Evolutionary conservation across 2,113 vertebrate genomes (phyloP), one percentile per base, ranked within the genome.

Genomic region (Electrona antarctica): DNA sequence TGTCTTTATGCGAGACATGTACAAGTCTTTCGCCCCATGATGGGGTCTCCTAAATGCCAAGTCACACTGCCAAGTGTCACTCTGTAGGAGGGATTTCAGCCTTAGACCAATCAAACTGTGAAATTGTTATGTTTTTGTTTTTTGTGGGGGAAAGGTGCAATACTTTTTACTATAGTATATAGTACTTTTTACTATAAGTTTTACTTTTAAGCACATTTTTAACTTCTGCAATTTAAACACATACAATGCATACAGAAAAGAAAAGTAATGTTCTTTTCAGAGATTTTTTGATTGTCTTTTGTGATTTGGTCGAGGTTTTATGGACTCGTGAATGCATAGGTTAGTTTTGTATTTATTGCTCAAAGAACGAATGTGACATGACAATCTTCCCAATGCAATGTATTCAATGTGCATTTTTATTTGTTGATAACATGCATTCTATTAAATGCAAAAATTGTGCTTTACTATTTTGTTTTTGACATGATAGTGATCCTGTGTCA

Each of bases 101-200:
- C 78, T 88, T 89, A 69, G 64, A 84, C 78, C 85, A 88, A 86
- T 87, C 69, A 84, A 80, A 91, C 92, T 93, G 91, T 93, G 92
- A 92, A 83, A 75, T 84, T 73, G 48, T 48, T 67, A 45, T 75
- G 57, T 29, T 21, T 62, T 52, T 11, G 60, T 14, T 67, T 62
- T 75, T 62, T 82, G 48, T 86, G 64, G 57, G 77, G 88, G 74
- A 57, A 9, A 82, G 46, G 91, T 94, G 93, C 93, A 94, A 93
- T 94, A 91, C 79, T 69, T 64, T 78, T n/a, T 67, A 57, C 50
- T 58, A 52, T 29, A 8, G 14, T 2, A n/a, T n/a, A n/a, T n/a
- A 94, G 93, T 94, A 91, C 79, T 68, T 64, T 78, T n/a, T 67
- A 57, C 49, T 58, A 52, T 29, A 8, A 78, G 57, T 62, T 15